These are phyloP conservation scores for Sinonovacula constricta DNA, from an alignment of 1,140 invertebrate genomes.

Conservation along the genomic window DNA sequence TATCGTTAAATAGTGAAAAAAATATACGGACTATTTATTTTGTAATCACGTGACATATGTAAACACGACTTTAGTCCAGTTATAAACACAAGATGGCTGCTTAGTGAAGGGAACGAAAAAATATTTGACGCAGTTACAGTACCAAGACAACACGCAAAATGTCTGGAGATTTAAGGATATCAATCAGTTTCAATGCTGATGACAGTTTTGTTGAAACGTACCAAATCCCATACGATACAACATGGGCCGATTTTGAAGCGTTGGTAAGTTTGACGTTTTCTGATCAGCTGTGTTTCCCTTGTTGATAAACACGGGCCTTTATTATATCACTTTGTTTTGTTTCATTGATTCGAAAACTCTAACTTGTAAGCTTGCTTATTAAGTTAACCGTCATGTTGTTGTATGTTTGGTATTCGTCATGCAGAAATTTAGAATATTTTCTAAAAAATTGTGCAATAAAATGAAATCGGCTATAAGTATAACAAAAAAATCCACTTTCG, in stretches of 20 bases:
- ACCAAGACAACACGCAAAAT: not conserved
- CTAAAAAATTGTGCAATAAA: not conserved
- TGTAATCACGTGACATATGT: conserved; percentile 28
- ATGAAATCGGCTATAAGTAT: not conserved
- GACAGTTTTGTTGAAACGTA: conserved; percentile 49
- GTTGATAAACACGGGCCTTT: not conserved
- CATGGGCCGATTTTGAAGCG: conserved; percentile 55
- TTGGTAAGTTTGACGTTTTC: conserved; percentile 41
- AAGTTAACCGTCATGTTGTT: not conserved
- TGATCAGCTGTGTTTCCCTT: not conserved
- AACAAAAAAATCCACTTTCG: not conserved
- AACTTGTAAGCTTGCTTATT: not conserved
- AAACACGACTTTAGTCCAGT: conserved; percentile 26
- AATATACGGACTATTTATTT: conserved; percentile 1
- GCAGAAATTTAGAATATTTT: not conserved
- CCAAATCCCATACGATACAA: conserved; percentile 28
- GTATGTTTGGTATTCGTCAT: not conserved
- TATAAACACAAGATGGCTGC: conserved; percentile 49
- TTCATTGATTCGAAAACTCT: not conserved
- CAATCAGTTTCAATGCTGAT: conserved; percentile 24
- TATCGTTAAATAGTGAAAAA: too few species aligned
- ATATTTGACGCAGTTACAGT: conserved; percentile 24
- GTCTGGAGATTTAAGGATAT: conserved; percentile 19
- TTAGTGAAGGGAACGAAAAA: conserved; percentile 11
- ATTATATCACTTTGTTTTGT: not conserved